A percentile compares a stretch with the other conserved stretches of the same genome.
These are phyloP conservation scores for Nixonia krombeini DNA, from an alignment of 1,140 invertebrate species.

Conservation along the genomic window DNA sequence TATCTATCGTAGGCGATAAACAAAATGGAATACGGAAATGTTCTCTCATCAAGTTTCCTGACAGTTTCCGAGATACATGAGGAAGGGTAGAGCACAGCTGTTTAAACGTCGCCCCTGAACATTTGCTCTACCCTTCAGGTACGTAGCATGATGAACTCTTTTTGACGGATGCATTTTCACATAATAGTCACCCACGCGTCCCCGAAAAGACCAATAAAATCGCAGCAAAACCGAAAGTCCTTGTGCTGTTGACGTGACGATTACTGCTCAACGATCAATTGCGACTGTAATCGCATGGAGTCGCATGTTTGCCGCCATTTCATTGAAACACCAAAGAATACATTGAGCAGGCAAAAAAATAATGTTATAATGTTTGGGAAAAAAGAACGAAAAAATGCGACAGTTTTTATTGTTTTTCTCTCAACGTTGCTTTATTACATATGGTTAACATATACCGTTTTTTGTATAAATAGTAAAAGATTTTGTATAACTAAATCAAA, in stretches of 20 bases:
- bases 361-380: no score
- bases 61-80: slow-evolving; percentile 6
- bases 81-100: slow-evolving; percentile 54
- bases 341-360: no score
- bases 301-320: no score
- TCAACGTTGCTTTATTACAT: no score
- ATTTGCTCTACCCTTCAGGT: slow-evolving; percentile 48
- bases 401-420: no score
- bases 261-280: slow-evolving; percentile 5
- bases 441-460: no score
- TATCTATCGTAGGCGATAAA: slow-evolving; percentile 8
- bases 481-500: no score
- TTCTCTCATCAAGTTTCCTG: slow-evolving; percentile 11
- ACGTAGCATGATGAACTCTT: slow-evolving; percentile 28
- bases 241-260: slow-evolving; percentile 27
- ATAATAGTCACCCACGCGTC: slow-evolving; percentile 45
- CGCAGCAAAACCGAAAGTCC: slow-evolving; percentile 5
- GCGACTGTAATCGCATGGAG: no score
- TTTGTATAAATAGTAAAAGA: no score
- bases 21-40: slow-evolving; percentile 18
- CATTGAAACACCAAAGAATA: no score
- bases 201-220: slow-evolving; percentile 36
- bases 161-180: slow-evolving; percentile 22
- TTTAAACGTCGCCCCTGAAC: slow-evolving; percentile 53
- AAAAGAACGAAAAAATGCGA: no score